Percentiles rank a stretch among this genome's conserved stretches.
These are phyloP conservation scores for Campoplex capitator DNA, from an alignment of 2,888 invertebrate species.

Conservation along the genomic window DNA sequence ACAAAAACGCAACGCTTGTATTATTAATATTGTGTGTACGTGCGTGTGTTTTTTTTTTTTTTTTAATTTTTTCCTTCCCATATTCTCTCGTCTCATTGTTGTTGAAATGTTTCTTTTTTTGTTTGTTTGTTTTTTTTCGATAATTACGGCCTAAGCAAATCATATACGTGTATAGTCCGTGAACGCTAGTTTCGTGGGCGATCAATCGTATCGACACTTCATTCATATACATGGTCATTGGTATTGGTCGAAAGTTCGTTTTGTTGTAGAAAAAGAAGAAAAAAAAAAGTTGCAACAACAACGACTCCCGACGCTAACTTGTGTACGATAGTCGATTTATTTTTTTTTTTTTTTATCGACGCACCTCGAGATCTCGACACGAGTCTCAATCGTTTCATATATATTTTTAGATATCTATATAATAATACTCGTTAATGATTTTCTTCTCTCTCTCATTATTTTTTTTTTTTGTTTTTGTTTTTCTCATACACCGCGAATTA, in stretches of 20 bases:
- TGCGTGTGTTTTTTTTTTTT: too few species aligned
- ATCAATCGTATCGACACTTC: slow-evolving; percentile 41
- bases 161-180: slow-evolving; percentile 43
- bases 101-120: slow-evolving; percentile 33
- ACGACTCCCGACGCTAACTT: slow-evolving; percentile 36
- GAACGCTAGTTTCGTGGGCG: slow-evolving; percentile 47
- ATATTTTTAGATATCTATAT: slow-evolving; percentile 17
- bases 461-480: neutral
- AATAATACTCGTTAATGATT: slow-evolving; percentile 37
- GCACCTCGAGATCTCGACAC: neutral
- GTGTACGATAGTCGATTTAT: slow-evolving; percentile 43
- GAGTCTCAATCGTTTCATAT: slow-evolving; percentile 26
- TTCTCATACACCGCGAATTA: neutral
- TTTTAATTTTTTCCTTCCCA: slow-evolving; percentile 11
- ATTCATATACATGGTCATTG: slow-evolving; percentile 43
- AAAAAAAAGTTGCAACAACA: slow-evolving; percentile 35
- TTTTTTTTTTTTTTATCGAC: too few species aligned
- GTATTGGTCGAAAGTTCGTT: slow-evolving; percentile 29
- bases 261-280: slow-evolving; percentile 7
- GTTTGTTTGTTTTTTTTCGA: slow-evolving; percentile 25
- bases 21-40: neutral
- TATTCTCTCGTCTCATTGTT: slow-evolving; percentile 18
- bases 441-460: slow-evolving; percentile 8
- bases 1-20: slow-evolving; percentile 67
- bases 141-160: slow-evolving; percentile 58